These are phyloP conservation scores for Leptobrachium leishanense DNA, from an alignment of 2,113 vertebrate species.

Conservation along the genomic window DNA sequence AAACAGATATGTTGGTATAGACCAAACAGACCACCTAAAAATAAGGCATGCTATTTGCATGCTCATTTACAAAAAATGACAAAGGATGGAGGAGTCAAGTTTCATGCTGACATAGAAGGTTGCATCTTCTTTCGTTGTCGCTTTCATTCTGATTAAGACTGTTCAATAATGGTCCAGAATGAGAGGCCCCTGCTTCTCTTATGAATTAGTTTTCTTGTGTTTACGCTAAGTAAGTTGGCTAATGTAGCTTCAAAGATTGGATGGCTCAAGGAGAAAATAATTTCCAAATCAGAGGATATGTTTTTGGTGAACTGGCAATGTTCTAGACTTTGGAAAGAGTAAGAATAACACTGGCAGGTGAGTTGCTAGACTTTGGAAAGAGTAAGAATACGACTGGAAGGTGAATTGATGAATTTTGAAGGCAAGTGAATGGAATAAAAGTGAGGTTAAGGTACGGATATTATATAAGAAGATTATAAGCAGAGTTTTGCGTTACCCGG, in stretches of 20 bases:
- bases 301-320: slow-evolving; percentile 19
- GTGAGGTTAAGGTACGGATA: slow-evolving; percentile 49
- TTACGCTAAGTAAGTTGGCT: slow-evolving; percentile 32
- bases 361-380: background rate
- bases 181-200: slow-evolving; percentile 24
- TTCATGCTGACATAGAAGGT: slow-evolving; percentile 54
- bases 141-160: slow-evolving; percentile 31
- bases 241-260: slow-evolving; percentile 22
- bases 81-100: slow-evolving; percentile 39
- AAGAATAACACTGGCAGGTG: background rate
- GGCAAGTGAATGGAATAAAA: slow-evolving; percentile 35
- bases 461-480: slow-evolving; percentile 30
- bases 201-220: slow-evolving; percentile 17
- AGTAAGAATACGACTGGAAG: background rate
- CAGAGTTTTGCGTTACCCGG: slow-evolving; percentile 53
- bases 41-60: slow-evolving; percentile 60
- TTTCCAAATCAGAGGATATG: background rate
- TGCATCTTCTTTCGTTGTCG: slow-evolving; percentile 47
- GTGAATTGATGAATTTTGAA: background rate
- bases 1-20: slow-evolving; percentile 58
- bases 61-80: slow-evolving; percentile 43
- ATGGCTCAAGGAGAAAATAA: slow-evolving; percentile 6
- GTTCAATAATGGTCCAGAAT: slow-evolving; percentile 14
- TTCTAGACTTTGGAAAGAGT: slow-evolving; percentile 5
- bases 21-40: slow-evolving; percentile 56